Conservation (phyloP, 2,797 vertebrate species). For the Gymnodraco acuticeps region DNA sequence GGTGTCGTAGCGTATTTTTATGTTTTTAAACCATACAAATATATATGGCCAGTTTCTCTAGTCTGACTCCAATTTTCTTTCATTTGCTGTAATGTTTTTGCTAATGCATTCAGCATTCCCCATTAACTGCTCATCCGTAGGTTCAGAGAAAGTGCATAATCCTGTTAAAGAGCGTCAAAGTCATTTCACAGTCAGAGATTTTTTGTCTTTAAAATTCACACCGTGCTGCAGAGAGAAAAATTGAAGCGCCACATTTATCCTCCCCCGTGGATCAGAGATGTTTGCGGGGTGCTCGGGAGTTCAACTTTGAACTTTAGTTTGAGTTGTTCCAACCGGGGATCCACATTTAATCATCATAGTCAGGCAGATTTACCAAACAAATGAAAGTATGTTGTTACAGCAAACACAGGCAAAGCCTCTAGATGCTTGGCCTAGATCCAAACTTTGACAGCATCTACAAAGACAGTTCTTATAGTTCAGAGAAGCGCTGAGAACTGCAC, state of each 20-base stretch:
- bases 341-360: conserved; percentile 26
- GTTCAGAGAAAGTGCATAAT: conserved; percentile 55
- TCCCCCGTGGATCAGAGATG: conserved; percentile 19
- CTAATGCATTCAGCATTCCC: conserved; percentile 34
- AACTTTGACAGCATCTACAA: conserved; percentile 62
- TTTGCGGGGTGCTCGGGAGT: conserved; percentile 15
- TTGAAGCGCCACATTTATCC: neutral
- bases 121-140: conserved; percentile 33
- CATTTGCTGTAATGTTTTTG: conserved; percentile 21
- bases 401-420: conserved; percentile 50
- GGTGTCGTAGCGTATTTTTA: no score
- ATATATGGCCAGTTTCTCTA: neutral
- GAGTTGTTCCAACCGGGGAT: conserved; percentile 39
- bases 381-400: conserved; percentile 50
- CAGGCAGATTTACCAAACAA: conserved; percentile 53
- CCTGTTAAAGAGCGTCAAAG: conserved; percentile 43
- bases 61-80: conserved; percentile 18
- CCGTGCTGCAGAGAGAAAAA: conserved; percentile 4
- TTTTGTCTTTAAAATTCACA: conserved; percentile 49
- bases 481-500: conserved; percentile 40
- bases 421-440: conserved; percentile 68
- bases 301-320: conserved; percentile 41
- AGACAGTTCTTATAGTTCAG: conserved; percentile 40
- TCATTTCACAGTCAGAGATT: conserved; percentile 33
- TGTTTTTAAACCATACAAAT: conserved; percentile 1